Evolutionary conservation across 2,888 invertebrate species (phyloP).

Genomic region (Automeris io): DNA sequence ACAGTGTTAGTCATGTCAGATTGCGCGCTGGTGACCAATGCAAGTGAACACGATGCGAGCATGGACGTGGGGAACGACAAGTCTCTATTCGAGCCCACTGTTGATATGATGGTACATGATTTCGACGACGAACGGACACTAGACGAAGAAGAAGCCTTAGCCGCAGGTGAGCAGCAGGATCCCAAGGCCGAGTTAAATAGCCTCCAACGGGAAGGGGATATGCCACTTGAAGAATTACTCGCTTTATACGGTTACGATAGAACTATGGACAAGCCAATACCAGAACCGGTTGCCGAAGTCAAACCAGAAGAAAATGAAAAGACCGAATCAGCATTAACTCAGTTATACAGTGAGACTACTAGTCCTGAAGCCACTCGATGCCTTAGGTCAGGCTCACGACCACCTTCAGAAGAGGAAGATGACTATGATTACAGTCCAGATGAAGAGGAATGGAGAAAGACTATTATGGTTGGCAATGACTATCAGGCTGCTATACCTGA

Average conservation of each 20-base stretch:
- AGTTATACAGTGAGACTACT: constrained; percentile 55
- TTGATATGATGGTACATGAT: constrained; percentile 98
- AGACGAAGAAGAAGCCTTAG: constrained; percentile 97
- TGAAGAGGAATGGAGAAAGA: constrained; percentile 94
- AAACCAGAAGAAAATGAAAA: constrained; percentile 60
- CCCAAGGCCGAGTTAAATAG: constrained; percentile 92
- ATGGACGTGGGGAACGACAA: constrained; percentile 75
- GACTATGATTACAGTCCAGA: constrained; percentile 90
- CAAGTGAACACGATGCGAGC: constrained; percentile 74
- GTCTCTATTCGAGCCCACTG: constrained; percentile 91
- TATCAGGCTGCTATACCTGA: constrained; percentile 96
- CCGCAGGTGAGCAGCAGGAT: constrained; percentile 89
- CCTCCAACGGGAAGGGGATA: constrained; percentile 94
- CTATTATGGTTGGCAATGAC: constrained; percentile 96
- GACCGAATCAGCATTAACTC: constrained; percentile 67
- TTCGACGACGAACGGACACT: constrained; percentile 97
- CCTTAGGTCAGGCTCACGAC: constrained; percentile 80
- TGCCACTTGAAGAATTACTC: constrained; percentile 95
- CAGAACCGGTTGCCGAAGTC: constrained; percentile 47
- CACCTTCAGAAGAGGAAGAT: constrained; percentile 89
- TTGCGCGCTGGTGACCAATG: constrained; percentile 73
- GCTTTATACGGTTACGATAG: constrained; percentile 90
- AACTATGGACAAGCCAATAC: constrained; percentile 57
- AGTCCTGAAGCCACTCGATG: constrained; percentile 65
- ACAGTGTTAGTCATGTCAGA: constrained; percentile 71